Evolutionary conservation across 2,888 invertebrate genomes (phyloP).

Genomic region (Noctua pronuba): DNA sequence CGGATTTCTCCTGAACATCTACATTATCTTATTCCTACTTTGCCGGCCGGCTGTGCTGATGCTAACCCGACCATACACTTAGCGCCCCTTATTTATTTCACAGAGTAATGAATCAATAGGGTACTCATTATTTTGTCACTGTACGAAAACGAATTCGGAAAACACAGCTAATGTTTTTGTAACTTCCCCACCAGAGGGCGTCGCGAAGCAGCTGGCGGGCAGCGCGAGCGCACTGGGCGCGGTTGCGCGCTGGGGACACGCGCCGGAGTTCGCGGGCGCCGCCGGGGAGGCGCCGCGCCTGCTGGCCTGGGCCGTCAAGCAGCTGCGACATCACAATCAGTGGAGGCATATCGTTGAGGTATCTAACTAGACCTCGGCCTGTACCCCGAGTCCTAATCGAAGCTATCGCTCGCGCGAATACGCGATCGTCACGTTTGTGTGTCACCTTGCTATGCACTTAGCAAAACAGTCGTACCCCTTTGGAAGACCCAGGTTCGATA

Average conservation of each 20-base stretch:
- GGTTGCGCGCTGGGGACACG: conserved; percentile 94
- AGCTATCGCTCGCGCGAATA: too few species aligned
- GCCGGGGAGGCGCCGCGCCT: conserved; percentile 96
- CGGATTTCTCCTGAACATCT: neutral
- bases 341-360: conserved; percentile 64
- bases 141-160: neutral
- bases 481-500: too few species aligned
- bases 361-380: neutral
- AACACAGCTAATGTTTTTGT: neutral
- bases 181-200: conserved; percentile 90
- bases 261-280: conserved; percentile 95
- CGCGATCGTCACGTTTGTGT: neutral
- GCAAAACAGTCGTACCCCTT: neutral
- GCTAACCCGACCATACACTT: neutral
- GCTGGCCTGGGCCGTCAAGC: conserved; percentile 91
- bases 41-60: neutral
- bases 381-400: too few species aligned
- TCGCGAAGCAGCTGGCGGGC: conserved; percentile 92
- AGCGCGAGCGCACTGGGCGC: conserved; percentile 90
- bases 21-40: neutral
- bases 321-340: conserved; percentile 59
- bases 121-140: neutral
- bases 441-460: neutral
- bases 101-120: neutral
- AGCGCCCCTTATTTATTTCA: neutral